Conservation (phyloP, 1,140 invertebrate genomes). For the Brachystomella parvula region DNA sequence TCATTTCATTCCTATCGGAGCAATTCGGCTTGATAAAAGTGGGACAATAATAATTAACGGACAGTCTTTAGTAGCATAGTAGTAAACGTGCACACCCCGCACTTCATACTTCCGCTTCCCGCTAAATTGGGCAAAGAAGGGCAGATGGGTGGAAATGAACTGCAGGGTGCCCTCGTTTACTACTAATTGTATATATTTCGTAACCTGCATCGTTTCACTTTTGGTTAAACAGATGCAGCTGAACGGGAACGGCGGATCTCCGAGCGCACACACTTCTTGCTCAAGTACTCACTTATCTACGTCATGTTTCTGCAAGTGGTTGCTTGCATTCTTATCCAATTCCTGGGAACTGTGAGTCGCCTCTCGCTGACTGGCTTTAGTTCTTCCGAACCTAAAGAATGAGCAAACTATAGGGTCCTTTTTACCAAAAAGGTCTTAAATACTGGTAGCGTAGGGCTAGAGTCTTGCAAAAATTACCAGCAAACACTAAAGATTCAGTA, state of each 20-base stretch:
- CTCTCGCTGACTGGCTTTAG: background rate
- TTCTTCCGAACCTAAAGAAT: background rate
- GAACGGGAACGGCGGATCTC: constrained; percentile 11
- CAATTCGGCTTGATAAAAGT: too few species aligned
- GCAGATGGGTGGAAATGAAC: too few species aligned
- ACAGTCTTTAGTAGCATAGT: too few species aligned
- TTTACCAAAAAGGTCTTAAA: background rate
- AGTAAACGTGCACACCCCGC: too few species aligned
- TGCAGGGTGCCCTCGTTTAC: too few species aligned
- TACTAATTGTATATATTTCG: too few species aligned
- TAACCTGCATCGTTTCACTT: too few species aligned
- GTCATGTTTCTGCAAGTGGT: constrained; percentile 10
- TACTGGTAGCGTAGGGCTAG: background rate
- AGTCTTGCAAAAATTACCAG: background rate
- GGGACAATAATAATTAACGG: too few species aligned
- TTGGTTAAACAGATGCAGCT: constrained; percentile 11
- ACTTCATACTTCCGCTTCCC: too few species aligned
- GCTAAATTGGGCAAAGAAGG: too few species aligned
- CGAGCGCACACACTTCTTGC: constrained; percentile 9
- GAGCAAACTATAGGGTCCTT: background rate
- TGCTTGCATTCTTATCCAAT: constrained; percentile 19
- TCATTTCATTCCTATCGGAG: too few species aligned
- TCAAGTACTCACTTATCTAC: constrained; percentile 15
- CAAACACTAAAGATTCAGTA: background rate
- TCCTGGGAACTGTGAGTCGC: too few species aligned